Evolutionary conservation across 2,113 vertebrate species (phyloP).

Genomic region (Mesocricetus auratus): DNA sequence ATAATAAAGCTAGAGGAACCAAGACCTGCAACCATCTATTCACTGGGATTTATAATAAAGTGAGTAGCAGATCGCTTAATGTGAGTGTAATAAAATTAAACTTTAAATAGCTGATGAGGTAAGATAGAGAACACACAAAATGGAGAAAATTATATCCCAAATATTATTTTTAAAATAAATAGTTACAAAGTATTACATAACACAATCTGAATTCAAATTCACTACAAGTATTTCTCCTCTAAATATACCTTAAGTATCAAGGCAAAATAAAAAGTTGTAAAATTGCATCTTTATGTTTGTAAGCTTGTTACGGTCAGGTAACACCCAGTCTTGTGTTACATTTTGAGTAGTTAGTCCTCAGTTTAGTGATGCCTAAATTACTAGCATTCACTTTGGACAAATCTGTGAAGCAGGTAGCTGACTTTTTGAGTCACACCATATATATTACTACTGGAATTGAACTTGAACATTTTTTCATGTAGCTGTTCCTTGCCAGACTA

Average conservation of each 20-base stretch:
- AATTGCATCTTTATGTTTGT: conserved; percentile 61
- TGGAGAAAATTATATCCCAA: conserved; percentile 48
- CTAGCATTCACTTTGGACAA: conserved; percentile 13
- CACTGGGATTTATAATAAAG: conserved; percentile 30
- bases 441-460: neutral
- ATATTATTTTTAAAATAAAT: conserved; percentile 76
- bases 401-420: conserved; percentile 6
- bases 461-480: conserved; percentile 4
- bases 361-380: conserved; percentile 35
- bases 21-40: conserved; percentile 45
- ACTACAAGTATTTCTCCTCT: conserved; percentile 65
- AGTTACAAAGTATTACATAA: conserved; percentile 70
- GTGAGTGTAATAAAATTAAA: conserved; percentile 61
- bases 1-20: conserved; percentile 37
- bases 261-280: conserved; percentile 67
- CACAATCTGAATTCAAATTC: conserved; percentile 75
- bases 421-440: neutral
- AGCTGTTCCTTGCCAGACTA: neutral
- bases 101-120: conserved; percentile 66
- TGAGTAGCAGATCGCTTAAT: conserved; percentile 69
- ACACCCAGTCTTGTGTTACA: conserved; percentile 27
- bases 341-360: neutral
- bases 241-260: conserved; percentile 69
- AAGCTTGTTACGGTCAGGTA: conserved; percentile 74
- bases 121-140: conserved; percentile 54